Base-by-base conservation (phyloP, 2,888 invertebrate genomes). In the Drosophila recens region DNA sequence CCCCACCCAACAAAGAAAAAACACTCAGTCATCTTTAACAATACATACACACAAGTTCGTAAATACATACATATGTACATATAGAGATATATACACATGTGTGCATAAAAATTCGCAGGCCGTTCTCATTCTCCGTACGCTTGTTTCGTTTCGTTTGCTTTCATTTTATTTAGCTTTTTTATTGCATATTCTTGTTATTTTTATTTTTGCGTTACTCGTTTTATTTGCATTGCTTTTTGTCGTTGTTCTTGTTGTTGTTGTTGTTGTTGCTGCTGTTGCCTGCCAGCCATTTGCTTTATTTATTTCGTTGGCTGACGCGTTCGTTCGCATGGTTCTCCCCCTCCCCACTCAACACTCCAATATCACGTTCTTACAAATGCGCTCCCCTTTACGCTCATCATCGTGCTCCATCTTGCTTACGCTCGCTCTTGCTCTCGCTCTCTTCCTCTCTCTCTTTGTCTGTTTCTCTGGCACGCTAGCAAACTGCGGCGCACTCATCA, bases 221-320 rank as follows among this genome's bases (percentile, higher is more conserved):
- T 76, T 78, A 78, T 77, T 77, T 77, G 76, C 70, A 59, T 63
- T 72, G 63, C 59, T 72, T 65, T 70, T 75, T 45, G 59, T 34
- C 36, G 42, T 48, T 59, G 17, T 51, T 61, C 42, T 58, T 56
- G 40, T 53, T 64, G 40, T 53, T 64, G 1, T 53, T 64, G 1
- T 27, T 27, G 40, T 30, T 46, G 42, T 9, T 15, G 23, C 43
- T 75, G 57, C 23, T 65, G 46, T 51, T 64, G 68, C 58, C 59
- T 59, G 67, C 58, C 65, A 57, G 64, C 67, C 64, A 74, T 79
- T 79, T 84, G 79, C 85, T 80, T 85, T 84, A 84, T 82, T 82
- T 80, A 84, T 85, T 78, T 87, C 68, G 63, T 74, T 77, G 82
- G 77, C 75, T 81, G 80, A 78, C 80, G 78, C 80, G 80, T 72